These are phyloP conservation scores for Adrianichthys oophorus DNA, from an alignment of 2,797 vertebrate genomes.

Conservation along the genomic window DNA sequence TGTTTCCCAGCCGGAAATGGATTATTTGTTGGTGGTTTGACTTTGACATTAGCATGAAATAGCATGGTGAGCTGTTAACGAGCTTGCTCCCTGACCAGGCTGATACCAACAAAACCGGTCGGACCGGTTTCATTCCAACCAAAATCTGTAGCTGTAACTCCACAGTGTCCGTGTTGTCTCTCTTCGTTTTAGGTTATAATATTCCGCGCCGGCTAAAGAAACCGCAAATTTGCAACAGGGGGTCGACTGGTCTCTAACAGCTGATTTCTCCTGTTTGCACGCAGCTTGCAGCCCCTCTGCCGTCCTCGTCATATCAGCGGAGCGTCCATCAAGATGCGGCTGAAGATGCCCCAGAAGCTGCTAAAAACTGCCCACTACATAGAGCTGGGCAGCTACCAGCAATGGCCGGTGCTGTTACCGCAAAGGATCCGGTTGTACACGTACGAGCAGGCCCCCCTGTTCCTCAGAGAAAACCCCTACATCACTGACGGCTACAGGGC, in stretches of 20 bases:
- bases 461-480: slow-evolving; percentile 96
- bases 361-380: slow-evolving; percentile 90
- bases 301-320: neutral
- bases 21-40: neutral
- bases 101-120: neutral
- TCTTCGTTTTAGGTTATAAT: no score
- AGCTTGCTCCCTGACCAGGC: neutral
- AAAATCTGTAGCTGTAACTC: no score
- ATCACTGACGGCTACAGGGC: slow-evolving; percentile 98
- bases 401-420: slow-evolving; percentile 93
- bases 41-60: neutral
- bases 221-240: neutral
- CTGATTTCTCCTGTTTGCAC: neutral
- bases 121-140: neutral
- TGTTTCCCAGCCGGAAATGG: slow-evolving; percentile 24
- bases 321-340: slow-evolving; percentile 56
- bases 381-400: slow-evolving; percentile 92
- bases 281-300: slow-evolving; percentile 26
- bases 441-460: slow-evolving; percentile 93
- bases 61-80: slow-evolving; percentile 45
- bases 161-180: no score
- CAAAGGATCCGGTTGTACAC: slow-evolving; percentile 94
- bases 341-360: slow-evolving; percentile 87
- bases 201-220: no score
- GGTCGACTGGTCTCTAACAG: no score